Evolutionary conservation across 2,113 vertebrate genomes (phyloP).

Genomic region (Gila orcuttii): DNA sequence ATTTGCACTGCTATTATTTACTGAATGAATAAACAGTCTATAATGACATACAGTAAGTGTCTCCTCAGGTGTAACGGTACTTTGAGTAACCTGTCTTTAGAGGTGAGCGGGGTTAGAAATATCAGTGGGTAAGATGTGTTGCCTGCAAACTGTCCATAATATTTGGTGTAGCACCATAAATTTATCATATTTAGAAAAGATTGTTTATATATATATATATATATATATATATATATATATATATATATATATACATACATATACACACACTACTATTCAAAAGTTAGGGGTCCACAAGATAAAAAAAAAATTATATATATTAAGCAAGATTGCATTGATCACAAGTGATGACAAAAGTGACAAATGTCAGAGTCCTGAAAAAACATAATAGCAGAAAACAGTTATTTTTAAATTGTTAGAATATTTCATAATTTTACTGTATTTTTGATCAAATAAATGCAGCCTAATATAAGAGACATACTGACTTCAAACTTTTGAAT

Average conservation of each 20-base stretch:
- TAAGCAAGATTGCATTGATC: too few relatives aligned
- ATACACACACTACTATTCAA: not conserved
- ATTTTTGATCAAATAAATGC: not conserved
- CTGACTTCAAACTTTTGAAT: not conserved
- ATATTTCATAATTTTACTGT: not conserved
- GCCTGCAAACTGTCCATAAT: not conserved
- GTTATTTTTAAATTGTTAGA: not conserved
- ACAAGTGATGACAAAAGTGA: too few relatives aligned
- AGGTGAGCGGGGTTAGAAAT: not conserved
- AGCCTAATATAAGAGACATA: not conserved
- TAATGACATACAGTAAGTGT: not conserved
- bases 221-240: too few relatives aligned
- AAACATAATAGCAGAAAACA: not conserved
- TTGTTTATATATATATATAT: not conserved
- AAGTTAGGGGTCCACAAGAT: not conserved
- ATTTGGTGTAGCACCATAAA: not conserved
- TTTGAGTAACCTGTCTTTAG: not conserved
- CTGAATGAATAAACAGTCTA: constrained; percentile 20
- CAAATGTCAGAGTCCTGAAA: not conserved
- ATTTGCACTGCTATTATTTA: constrained; percentile 19
- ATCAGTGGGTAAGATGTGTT: not conserved
- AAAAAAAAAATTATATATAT: too few relatives aligned
- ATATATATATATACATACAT: too few relatives aligned
- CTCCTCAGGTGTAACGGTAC: not conserved
- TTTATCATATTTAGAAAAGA: not conserved